Conservation (phyloP, 1,140 invertebrate genomes). For the Bombyx mandarina region DNA sequence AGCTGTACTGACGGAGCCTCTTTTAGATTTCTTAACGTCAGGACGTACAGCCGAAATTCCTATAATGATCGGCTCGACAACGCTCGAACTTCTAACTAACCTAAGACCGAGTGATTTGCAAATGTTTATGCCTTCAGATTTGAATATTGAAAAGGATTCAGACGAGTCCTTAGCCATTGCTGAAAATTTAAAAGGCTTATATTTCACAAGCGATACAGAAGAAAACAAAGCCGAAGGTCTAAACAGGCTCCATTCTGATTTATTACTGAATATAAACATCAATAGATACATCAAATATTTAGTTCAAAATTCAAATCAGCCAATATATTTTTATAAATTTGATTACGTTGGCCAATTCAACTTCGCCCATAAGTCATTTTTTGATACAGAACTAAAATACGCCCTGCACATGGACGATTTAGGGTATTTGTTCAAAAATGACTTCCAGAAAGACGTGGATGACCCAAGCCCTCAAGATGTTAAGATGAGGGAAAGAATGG, state of each 20-base stretch:
- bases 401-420: constrained; percentile 54
- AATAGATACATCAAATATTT: constrained; percentile 42
- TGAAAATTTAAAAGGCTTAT: constrained; percentile 37
- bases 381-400: constrained; percentile 20
- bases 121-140: constrained; percentile 37
- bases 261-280: constrained; percentile 33
- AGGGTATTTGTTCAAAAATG: constrained; percentile 56
- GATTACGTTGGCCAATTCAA: constrained; percentile 56
- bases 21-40: not conserved
- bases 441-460: constrained; percentile 40
- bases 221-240: constrained; percentile 32
- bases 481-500: constrained; percentile 52
- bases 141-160: constrained; percentile 34
- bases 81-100: not conserved
- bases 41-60: not conserved
- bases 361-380: constrained; percentile 23
- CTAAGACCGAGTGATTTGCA: constrained; percentile 36
- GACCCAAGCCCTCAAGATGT: constrained; percentile 34
- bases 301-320: constrained; percentile 33
- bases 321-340: constrained; percentile 60
- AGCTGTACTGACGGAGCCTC: not conserved
- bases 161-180: constrained; percentile 28
- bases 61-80: not conserved
- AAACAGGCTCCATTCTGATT: constrained; percentile 41
- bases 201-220: constrained; percentile 32